Percentiles rank a stretch among this genome's conserved stretches.
These are phyloP conservation scores for Anguilla marmorata DNA, from an alignment of 2,797 vertebrate genomes.

Conservation along the genomic window DNA sequence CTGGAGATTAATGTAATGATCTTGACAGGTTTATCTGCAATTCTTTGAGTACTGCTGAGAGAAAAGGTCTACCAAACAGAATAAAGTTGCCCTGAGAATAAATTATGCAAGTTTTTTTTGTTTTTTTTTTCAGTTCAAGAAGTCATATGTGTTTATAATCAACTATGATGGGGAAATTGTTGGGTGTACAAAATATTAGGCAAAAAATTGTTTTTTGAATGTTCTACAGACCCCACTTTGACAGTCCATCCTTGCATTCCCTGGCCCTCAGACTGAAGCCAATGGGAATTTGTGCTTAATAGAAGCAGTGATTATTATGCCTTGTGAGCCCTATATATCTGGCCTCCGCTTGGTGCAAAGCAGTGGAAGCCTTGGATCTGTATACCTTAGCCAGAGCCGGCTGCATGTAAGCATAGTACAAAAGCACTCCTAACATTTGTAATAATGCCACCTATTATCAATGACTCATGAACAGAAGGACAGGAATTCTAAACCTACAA, in stretches of 20 bases:
- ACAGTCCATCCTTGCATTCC: background rate
- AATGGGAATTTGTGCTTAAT: background rate
- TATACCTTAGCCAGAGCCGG: background rate
- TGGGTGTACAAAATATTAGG: background rate
- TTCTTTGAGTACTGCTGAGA: background rate
- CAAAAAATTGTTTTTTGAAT: background rate
- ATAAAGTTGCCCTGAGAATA: background rate
- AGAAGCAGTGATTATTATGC: background rate
- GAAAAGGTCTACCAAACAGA: background rate
- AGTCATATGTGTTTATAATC: background rate
- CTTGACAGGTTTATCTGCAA: background rate
- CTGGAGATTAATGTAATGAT: background rate
- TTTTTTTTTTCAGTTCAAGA: background rate
- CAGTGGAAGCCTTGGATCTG: background rate
- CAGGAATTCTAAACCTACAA: background rate
- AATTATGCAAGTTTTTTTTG: background rate
- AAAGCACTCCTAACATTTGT: background rate
- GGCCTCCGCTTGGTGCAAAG: background rate
- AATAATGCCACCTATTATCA: background rate
- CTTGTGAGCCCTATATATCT: background rate
- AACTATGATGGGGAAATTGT: background rate
- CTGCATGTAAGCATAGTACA: background rate
- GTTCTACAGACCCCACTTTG: background rate
- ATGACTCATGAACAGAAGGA: constrained; percentile 10
- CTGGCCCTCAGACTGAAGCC: background rate